Percentiles rank a stretch among this genome's conserved stretches.
Conservation (phyloP, 2,797 vertebrate genomes). For the Phrynocephalus vlangalii region DNA sequence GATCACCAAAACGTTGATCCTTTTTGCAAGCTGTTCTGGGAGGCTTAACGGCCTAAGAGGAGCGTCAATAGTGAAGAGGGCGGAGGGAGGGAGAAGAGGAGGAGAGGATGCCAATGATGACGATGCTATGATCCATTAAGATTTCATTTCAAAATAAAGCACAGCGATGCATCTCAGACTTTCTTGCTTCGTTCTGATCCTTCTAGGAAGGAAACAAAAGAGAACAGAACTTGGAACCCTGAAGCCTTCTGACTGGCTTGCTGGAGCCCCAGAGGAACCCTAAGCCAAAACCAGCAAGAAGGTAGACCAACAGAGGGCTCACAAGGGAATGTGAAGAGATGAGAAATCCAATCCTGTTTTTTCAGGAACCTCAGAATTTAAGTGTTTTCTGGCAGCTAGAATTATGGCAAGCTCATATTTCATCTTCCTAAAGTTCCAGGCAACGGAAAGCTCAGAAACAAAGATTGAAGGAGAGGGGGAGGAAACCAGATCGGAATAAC, state of each 20-base stretch:
- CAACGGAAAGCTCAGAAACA: not conserved
- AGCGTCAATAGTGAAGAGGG: no score
- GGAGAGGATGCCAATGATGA: no score
- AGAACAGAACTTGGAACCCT: not conserved
- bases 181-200: no score
- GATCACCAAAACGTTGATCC: no score
- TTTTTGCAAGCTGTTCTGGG: no score
- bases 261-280: not conserved
- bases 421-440: not conserved
- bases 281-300: no score
- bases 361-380: not conserved
- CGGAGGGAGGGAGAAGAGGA: no score
- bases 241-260: not conserved
- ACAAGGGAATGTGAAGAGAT: not conserved
- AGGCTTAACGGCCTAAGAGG: no score
- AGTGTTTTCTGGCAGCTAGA: constrained; percentile 1
- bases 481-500: not conserved
- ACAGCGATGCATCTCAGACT: not conserved
- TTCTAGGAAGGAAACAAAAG: not conserved
- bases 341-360: constrained; percentile 8
- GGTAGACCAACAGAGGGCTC: not conserved
- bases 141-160: not conserved
- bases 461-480: not conserved
- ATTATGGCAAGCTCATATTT: constrained; percentile 22
- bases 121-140: not conserved